phyloP scores from a whole-genome alignment of 2,888 invertebrate genomes.

The Leptinotarsa haldemani region DNA sequence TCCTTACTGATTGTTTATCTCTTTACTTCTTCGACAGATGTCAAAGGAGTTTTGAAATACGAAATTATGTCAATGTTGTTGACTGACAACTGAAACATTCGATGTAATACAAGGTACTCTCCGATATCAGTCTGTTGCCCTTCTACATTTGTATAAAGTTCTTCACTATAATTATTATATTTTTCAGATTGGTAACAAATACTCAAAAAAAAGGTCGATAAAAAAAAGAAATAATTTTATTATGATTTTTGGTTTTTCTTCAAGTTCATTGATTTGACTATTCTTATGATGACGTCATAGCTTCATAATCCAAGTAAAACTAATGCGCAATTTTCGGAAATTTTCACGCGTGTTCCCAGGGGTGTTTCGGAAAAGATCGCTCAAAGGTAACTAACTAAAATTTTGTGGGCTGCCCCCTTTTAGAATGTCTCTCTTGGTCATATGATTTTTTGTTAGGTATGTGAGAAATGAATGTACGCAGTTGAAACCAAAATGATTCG shows the following conservation, averaged over 20 bases:
- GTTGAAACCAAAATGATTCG: constrained; percentile 37
- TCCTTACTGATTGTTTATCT: no score
- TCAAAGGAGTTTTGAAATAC: no score
- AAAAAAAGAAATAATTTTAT: no score
- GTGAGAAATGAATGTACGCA: constrained; percentile 62
- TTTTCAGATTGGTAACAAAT: no score
- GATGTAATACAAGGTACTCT: no score
- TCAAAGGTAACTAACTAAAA: constrained; percentile 86
- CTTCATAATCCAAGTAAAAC: constrained; percentile 42
- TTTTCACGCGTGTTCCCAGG: constrained; percentile 76
- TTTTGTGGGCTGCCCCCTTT: constrained; percentile 67
- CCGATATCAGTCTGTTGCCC: no score
- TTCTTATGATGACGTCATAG: constrained; percentile 47
- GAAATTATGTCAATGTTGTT: no score
- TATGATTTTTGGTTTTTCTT: not conserved
- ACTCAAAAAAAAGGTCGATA: no score
- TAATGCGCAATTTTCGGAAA: constrained; percentile 61
- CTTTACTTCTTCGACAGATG: no score
- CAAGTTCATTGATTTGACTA: not conserved
- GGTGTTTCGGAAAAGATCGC: constrained; percentile 97
- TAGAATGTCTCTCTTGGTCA: constrained; percentile 63
- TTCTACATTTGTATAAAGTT: no score
- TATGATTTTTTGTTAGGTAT: constrained; percentile 56
- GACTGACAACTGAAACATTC: no score
- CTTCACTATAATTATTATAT: no score